Evolutionary conservation across 2,888 invertebrate genomes (phyloP).

Genomic region (Acronicta leporina): DNA sequence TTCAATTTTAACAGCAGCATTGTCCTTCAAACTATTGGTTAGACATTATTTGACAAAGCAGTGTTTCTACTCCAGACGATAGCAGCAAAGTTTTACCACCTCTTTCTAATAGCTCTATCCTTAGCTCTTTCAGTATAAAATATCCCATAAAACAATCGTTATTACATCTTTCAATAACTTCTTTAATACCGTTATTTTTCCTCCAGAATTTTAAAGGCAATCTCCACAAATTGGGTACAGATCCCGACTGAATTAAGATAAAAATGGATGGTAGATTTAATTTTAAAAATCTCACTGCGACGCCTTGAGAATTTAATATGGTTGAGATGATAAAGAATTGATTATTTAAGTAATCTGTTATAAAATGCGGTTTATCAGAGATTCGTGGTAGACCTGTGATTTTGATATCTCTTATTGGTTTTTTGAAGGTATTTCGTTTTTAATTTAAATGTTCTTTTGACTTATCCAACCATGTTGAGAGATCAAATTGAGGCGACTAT

Average conservation of each 20-base stretch:
- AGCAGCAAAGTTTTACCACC: no score
- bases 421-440: conserved; percentile 1
- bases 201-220: conserved; percentile 30
- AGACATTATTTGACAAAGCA: no score
- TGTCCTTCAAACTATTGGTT: no score
- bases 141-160: conserved; percentile 19
- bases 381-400: conserved; percentile 5
- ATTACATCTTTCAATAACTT: conserved; percentile 41
- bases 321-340: conserved; percentile 39
- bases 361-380: conserved; percentile 31
- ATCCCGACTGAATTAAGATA: conserved; percentile 34
- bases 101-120: background rate
- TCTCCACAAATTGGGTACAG: conserved; percentile 48
- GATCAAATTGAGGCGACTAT: no score
- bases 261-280: conserved; percentile 53
- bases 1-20: no score
- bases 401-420: conserved; percentile 10
- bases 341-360: conserved; percentile 40
- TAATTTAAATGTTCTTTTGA: background rate
- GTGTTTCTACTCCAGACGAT: no score
- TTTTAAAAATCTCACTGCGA: conserved; percentile 51
- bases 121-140: conserved; percentile 4
- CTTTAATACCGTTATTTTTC: conserved; percentile 38
- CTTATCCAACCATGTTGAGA: no score
- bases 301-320: conserved; percentile 56